Evolutionary conservation across 2,113 vertebrate species (phyloP), one percentile per base, ranked within the genome.

Genomic region (Lonchura striata): DNA sequence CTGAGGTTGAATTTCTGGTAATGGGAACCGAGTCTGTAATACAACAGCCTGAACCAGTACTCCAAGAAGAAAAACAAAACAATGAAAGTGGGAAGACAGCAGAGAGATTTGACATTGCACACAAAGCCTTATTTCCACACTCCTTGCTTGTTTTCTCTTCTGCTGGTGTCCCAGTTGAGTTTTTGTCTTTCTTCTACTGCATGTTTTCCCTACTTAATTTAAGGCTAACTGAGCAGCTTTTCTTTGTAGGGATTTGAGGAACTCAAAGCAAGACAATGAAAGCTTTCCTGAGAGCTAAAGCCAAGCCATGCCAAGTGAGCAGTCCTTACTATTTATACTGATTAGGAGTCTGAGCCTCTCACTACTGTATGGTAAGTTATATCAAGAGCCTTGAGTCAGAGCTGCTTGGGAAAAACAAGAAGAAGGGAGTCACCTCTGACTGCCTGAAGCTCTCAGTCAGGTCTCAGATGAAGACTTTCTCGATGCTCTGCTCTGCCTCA

Each of bases 401-500:
- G 39, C 61, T 57, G 52, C 61, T 41, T 79, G 52, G 56, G 80
- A 44, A 82, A 31, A 86, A 57, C n/a, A 69, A 65, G 54, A 76
- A 75, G 27, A 65, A 27, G 20, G 33, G 22, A 71, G 31, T 47
- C 37, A 53, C 16, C 20, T 65, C 56, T 28, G 27, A 15, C 59
- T 71, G 20, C 41, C 75, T 31, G 41, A 46, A 85, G n/a, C 37
- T 79, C 82, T 86, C 77, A 83, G 57, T 17, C 2, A 2, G 20
- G 27, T 49, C 72, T 30, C 47, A 41, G 31, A 42, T 0, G 0
- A 60, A 69, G 64, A 22, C 49, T 53, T 9, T 28, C 52, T 30
- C 50, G 22, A 16, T 0, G 0, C 44, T 72, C 44, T 0, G 0
- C 44, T 72, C 44, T 69, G 50, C 35, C n/a, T 3, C 21, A 57